Percentiles rank a stretch among this genome's conserved stretches.
These are phyloP conservation scores for Ganaspis sp. DNA, from an alignment of 1,140 invertebrate species.

Conservation along the genomic window DNA sequence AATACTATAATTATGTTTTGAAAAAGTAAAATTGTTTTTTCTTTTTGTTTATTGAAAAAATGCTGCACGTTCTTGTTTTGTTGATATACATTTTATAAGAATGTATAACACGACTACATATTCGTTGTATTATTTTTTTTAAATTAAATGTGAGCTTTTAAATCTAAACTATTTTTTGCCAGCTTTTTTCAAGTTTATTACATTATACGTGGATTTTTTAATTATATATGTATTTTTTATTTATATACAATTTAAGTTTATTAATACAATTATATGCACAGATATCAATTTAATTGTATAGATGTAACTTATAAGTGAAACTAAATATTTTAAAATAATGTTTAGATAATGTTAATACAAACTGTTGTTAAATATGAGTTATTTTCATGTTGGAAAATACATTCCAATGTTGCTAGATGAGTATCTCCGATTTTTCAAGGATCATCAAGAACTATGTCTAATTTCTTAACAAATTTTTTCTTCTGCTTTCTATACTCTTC, in stretches of 20 bases:
- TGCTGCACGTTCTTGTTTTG: background rate
- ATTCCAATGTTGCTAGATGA: conserved; percentile 2
- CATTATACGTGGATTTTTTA: background rate
- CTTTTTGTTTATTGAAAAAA: background rate
- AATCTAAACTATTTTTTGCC: background rate
- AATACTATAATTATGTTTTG: background rate
- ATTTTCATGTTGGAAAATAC: background rate
- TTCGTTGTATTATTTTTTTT: background rate
- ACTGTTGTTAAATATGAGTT: background rate
- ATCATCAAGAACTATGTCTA: no score
- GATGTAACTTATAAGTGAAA: background rate
- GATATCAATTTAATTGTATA: background rate
- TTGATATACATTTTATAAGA: background rate
- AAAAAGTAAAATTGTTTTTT: background rate
- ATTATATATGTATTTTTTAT: background rate
- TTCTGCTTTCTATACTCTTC: background rate
- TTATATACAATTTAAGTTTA: no score
- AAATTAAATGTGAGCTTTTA: background rate
- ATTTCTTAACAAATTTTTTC: no score
- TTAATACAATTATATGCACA: background rate
- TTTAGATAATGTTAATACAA: background rate
- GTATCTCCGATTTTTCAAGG: background rate
- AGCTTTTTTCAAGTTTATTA: no score
- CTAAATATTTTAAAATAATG: background rate
- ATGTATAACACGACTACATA: no score